These are phyloP conservation scores for Hephaestus fuliginosus DNA, from an alignment of 2,797 vertebrate genomes.

Conservation along the genomic window DNA sequence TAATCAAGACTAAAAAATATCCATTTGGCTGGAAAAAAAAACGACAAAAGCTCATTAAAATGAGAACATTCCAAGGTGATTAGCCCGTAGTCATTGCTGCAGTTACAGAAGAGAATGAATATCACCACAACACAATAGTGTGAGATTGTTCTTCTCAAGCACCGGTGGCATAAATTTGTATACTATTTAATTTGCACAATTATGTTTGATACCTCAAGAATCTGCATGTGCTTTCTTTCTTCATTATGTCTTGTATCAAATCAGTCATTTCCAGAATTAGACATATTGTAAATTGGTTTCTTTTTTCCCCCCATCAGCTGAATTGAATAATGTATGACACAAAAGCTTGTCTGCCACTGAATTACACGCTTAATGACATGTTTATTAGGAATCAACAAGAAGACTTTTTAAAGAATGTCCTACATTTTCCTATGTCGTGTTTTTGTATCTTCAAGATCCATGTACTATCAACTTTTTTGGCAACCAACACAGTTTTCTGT, in stretches of 20 bases:
- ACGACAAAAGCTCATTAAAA: conserved; percentile 37
- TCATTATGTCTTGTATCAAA: background rate
- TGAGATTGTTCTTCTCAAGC: conserved; percentile 2
- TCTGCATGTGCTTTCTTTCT: background rate
- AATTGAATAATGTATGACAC: background rate
- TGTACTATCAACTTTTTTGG: background rate
- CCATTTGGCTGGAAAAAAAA: conserved; percentile 30
- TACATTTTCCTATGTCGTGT: background rate
- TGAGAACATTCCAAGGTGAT: conserved; percentile 16
- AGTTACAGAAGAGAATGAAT: conserved; percentile 18
- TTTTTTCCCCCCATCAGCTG: background rate
- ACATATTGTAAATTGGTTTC: background rate
- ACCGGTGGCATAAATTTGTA: background rate
- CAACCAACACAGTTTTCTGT: background rate
- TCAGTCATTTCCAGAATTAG: background rate
- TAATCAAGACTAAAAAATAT: conserved; percentile 31
- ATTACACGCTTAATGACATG: background rate
- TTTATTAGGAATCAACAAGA: background rate
- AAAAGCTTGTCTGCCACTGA: background rate
- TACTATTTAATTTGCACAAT: background rate
- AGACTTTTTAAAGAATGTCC: background rate
- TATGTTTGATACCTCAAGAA: background rate
- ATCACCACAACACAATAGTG: background rate
- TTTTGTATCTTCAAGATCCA: background rate
- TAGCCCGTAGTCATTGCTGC: conserved; percentile 3